phyloP scores from a whole-genome alignment of 1,140 invertebrate species.

The Plutomurus gul region DNA sequence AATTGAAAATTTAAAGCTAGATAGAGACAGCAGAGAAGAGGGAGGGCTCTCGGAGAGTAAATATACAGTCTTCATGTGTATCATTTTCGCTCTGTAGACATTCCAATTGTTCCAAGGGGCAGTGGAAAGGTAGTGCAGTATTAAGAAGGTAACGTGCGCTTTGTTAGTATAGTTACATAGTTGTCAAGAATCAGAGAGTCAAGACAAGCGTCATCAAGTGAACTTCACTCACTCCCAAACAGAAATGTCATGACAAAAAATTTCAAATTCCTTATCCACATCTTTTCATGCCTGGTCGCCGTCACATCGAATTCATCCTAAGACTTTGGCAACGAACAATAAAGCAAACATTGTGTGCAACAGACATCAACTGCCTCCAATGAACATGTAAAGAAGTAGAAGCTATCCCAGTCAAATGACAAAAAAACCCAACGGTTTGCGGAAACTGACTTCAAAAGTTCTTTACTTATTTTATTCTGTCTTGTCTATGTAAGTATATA shows the following conservation, averaged over 20 bases:
- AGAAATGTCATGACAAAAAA: constrained; percentile 12
- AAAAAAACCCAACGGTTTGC: neutral
- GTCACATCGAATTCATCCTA: neutral
- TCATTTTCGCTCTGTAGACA: too few relatives aligned
- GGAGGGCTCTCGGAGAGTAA: too few relatives aligned
- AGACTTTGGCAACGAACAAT: neutral
- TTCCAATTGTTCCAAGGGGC: too few relatives aligned
- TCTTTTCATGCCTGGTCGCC: constrained; percentile 25
- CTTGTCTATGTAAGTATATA: too few relatives aligned
- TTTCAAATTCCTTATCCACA: constrained; percentile 11
- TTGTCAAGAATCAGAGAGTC: neutral
- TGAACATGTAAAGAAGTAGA: neutral
- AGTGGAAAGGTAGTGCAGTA: too few relatives aligned
- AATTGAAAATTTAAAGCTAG: too few relatives aligned
- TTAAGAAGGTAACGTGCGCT: too few relatives aligned
- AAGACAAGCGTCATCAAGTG: constrained; percentile 14
- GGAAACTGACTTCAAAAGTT: neutral
- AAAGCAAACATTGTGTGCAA: constrained; percentile 6
- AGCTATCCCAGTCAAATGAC: neutral
- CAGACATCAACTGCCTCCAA: neutral
- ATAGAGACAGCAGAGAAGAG: too few relatives aligned
- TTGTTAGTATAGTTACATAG: too few relatives aligned
- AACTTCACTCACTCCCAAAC: constrained; percentile 9
- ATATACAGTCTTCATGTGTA: too few relatives aligned
- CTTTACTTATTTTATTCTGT: neutral